phyloP scores from a whole-genome alignment of 2,113 vertebrate species.

The Aegithalos caudatus region DNA sequence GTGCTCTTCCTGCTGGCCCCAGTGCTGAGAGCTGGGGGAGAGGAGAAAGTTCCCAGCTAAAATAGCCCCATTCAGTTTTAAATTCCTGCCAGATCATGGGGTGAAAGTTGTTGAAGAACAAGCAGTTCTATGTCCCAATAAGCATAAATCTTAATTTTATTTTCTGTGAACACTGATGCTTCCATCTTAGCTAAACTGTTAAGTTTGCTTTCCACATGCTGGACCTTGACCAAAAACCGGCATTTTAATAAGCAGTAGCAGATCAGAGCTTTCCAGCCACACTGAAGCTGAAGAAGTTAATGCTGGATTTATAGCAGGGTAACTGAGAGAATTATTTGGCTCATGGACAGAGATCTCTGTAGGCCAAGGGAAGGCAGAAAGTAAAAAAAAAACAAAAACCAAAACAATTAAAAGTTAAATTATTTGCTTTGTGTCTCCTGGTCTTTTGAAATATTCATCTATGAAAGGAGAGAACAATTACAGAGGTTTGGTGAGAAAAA shows the following conservation, averaged over 20 bases:
- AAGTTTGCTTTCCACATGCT: not conserved
- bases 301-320: not conserved
- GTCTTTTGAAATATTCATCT: not conserved
- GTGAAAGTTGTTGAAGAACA: not conserved
- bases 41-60: not conserved
- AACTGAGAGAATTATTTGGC: not conserved
- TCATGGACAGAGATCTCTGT: not conserved
- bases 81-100: not conserved
- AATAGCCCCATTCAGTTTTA: not conserved
- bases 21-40: not conserved
- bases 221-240: not conserved
- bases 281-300: not conserved
- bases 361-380: not conserved
- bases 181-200: not conserved
- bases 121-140: not conserved
- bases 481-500: not conserved
- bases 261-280: not conserved
- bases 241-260: not conserved
- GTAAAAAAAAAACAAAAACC: not conserved
- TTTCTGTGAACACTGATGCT: not conserved
- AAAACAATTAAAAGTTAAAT: not conserved
- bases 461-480: not conserved
- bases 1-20: not conserved
- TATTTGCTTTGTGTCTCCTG: not conserved
- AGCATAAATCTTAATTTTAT: not conserved